These are phyloP conservation scores for Enteromius fasciolatus DNA, from an alignment of 2,797 vertebrate species.

Conservation along the genomic window DNA sequence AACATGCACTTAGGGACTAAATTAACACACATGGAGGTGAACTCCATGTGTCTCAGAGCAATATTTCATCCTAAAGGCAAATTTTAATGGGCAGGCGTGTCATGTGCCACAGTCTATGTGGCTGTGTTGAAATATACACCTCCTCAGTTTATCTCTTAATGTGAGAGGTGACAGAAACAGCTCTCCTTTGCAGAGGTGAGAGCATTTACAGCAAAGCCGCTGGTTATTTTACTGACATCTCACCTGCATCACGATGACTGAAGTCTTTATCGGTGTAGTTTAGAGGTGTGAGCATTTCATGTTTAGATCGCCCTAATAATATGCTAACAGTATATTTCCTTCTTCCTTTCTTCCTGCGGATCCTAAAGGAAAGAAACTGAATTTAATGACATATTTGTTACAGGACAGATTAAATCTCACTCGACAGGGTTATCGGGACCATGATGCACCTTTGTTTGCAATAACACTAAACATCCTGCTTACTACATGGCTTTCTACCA, in stretches of 20 bases:
- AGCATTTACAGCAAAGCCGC: conserved; percentile 39
- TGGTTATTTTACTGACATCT: conserved; percentile 35
- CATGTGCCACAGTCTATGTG: background rate
- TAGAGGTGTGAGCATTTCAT: conserved; percentile 17
- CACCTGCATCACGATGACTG: conserved; percentile 32
- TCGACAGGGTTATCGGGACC: background rate
- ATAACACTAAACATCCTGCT: background rate
- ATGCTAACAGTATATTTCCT: conserved; percentile 23
- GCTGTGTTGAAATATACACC: conserved; percentile 24
- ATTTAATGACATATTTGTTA: background rate
- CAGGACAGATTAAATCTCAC: background rate
- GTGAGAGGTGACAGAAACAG: conserved; percentile 32
- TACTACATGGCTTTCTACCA: background rate
- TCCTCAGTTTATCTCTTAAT: conserved; percentile 24
- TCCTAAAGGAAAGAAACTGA: background rate
- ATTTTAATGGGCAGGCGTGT: conserved; percentile 21
- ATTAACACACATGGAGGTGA: background rate
- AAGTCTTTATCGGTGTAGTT: conserved; percentile 26
- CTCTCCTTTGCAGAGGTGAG: conserved; percentile 44
- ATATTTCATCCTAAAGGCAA: conserved; percentile 22
- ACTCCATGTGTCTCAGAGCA: conserved; percentile 1
- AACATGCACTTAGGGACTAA: background rate
- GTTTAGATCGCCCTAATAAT: background rate
- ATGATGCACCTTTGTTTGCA: background rate
- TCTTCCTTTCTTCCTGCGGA: background rate